Base-by-base conservation (phyloP, 2,888 invertebrate species). In the Zootermopsis nevadensis region DNA sequence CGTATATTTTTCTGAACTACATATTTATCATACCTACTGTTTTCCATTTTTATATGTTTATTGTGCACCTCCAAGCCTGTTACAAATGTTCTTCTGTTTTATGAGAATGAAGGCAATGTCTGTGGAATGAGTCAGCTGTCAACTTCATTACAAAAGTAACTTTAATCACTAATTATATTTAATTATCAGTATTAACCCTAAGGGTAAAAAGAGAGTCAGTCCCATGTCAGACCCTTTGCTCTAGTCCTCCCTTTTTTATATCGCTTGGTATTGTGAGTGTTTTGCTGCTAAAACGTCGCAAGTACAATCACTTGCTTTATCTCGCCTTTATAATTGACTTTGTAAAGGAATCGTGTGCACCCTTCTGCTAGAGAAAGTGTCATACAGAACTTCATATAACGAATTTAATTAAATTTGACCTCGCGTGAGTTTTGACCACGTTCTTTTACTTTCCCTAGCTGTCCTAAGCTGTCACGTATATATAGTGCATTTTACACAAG, bases 181-280 rank as follows among this genome's bases (percentile, higher is more conserved):
- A 79, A 79, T 79, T 79, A 79, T 79, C 79, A 79, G 79, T 66
- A 79, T 79, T 79, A 79, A 79, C 60, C 79, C 79, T 66, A 66
- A 55, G 79, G 79, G 55, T 35, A 79, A 38, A 79, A 79, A 79
- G n/a, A 74, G 74, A 33, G 2, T 33, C 22, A 38, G 38, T 74
- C 42, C 42, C 74, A 74, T 74, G 74, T 74, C 74, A 74, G 74
- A 74, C 74, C n/a, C 74, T 33, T n/a, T 38, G 38, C 33, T 74
- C n/a, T 24, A 4, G 2, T 38, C 8, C 31, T 1, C 24, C n/a
- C 74, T 74, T 74, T 74, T 74, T 38, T 74, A n/a, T n/a, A 35
- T 74, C n/a, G 22, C 31, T 7, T 42, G 31, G 31, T 30, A 33
- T 31, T 69, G 69, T 69, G 69, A 69, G 33, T 30, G n/a, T 38